phyloP scores from a whole-genome alignment of 2,797 vertebrate genomes.

The Antrozous pallidus region DNA sequence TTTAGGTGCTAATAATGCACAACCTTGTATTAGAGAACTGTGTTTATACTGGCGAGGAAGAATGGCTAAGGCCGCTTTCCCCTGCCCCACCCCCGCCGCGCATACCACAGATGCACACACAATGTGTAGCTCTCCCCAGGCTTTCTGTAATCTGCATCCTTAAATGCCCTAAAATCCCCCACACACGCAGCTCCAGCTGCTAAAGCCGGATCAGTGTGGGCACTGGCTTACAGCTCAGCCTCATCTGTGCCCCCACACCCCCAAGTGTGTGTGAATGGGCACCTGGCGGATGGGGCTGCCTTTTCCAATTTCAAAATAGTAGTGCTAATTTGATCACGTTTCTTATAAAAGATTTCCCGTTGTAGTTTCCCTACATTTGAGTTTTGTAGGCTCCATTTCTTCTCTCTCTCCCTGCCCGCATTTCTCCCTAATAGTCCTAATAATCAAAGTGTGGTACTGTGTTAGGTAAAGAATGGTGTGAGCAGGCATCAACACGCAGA shows the following conservation, averaged over 20 bases:
- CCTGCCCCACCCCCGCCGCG: background rate
- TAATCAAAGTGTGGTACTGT: background rate
- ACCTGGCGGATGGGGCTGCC: background rate
- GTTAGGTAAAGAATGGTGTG: background rate
- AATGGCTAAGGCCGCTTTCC: background rate
- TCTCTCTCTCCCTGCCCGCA: background rate
- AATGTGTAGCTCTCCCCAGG: constrained; percentile 28
- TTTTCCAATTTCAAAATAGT: constrained; percentile 11
- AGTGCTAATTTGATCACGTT: background rate
- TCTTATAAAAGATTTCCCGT: background rate
- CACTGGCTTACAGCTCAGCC: background rate
- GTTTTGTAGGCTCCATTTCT: background rate
- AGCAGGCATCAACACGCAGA: background rate
- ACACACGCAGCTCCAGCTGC: background rate
- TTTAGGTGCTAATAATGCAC: constrained; percentile 49
- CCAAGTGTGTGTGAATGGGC: background rate
- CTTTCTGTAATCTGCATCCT: background rate
- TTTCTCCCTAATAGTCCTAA: background rate
- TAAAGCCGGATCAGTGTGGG: background rate
- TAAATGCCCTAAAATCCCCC: background rate
- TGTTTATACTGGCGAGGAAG: constrained; percentile 5
- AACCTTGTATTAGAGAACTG: constrained; percentile 54
- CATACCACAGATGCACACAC: background rate
- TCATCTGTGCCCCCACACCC: background rate
- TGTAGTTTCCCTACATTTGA: background rate